Evolutionary conservation across 2,797 vertebrate species (phyloP).

Genomic region (Meriones psammophilus): DNA sequence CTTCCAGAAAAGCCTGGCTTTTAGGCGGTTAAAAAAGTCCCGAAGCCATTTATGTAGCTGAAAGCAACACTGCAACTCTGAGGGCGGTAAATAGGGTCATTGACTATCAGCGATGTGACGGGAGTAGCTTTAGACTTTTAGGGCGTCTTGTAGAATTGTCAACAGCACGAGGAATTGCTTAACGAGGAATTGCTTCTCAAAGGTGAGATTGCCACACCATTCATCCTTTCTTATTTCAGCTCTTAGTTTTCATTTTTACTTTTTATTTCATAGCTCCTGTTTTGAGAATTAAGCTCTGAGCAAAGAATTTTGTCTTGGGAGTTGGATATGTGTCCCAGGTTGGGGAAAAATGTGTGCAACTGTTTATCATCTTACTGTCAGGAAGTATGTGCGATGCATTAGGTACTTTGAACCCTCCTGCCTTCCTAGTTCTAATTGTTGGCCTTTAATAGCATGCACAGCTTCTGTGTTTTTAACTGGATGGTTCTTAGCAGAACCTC

Average conservation of each 20-base stretch:
- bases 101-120: not conserved
- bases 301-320: conserved; percentile 39
- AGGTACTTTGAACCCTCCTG: not conserved
- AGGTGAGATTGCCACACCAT: not conserved
- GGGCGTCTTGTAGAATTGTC: conserved; percentile 48
- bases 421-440: not conserved
- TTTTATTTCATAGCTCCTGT: conserved; percentile 59
- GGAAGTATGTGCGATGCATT: not conserved
- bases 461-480: conserved; percentile 14
- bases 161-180: not conserved
- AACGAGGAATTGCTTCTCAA: conserved; percentile 6
- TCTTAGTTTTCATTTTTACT: not conserved
- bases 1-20: not conserved
- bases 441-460: not conserved
- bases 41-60: not conserved
- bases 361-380: not conserved
- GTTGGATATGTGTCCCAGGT: not conserved
- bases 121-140: conserved; percentile 31
- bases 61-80: not conserved
- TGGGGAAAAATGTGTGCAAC: not conserved
- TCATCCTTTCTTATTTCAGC: not conserved
- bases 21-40: not conserved
- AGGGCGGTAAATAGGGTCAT: not conserved
- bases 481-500: not conserved
- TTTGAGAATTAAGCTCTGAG: conserved; percentile 54